Evolutionary conservation across 2,888 invertebrate genomes (phyloP).

Genomic region (Dichetophora obliterata): DNA sequence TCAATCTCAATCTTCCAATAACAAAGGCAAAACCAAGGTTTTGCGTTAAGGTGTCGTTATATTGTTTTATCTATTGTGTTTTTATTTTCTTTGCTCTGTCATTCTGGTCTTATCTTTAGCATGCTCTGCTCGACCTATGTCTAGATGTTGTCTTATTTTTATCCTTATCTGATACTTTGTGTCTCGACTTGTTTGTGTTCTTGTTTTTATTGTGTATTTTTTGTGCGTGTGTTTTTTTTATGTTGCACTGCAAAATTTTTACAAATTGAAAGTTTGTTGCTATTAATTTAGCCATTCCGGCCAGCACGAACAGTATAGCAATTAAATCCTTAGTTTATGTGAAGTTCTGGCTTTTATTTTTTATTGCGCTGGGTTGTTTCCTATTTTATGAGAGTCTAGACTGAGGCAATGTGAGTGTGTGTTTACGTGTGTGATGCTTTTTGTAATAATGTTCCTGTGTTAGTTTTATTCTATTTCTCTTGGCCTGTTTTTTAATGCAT

Average conservation of each 20-base stretch:
- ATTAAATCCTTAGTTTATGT: not conserved
- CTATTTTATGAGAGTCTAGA: not conserved
- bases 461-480: too few species aligned
- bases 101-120: not conserved
- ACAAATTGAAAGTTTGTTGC: not conserved
- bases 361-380: not conserved
- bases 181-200: not conserved
- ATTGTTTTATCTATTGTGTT: not conserved
- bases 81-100: not conserved
- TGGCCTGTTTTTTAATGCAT: not conserved
- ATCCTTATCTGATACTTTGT: not conserved
- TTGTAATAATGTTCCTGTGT: not conserved
- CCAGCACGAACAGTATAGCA: not conserved
- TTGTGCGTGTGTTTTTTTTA: not conserved
- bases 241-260: too few species aligned
- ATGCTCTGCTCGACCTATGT: slow-evolving; percentile 13
- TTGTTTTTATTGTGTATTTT: not conserved
- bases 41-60: not conserved
- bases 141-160: not conserved
- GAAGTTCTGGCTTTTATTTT: not conserved
- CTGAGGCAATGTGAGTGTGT: not conserved
- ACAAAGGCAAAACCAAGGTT: too few species aligned
- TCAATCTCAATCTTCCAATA: too few species aligned
- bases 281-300: not conserved
- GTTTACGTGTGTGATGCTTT: slow-evolving; percentile 10